Evolutionary conservation across 2,888 invertebrate genomes (phyloP), one percentile per base, ranked within the genome.

Genomic region (Erannis defoliaria): DNA sequence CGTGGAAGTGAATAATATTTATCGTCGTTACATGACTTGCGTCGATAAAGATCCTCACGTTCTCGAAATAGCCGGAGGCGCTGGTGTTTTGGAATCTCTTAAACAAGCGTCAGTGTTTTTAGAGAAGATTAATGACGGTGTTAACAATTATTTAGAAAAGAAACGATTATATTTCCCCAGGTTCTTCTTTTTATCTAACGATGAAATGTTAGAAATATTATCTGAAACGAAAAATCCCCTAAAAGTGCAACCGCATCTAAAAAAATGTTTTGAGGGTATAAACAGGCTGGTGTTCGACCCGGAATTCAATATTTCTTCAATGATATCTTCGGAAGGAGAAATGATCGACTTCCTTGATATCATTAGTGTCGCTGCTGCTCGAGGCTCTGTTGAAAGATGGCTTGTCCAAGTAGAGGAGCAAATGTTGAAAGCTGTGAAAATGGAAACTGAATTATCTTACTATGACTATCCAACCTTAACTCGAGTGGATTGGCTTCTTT

Each of bases 101-200:
- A 90, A 92, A 81, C 94, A 95, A 50, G 96, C 96, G 31, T 94
- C 95, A 55, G 93, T 88, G 40, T 88, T 96, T 50, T 89, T 97
- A 71, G 97, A 97, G 70, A 95, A 94, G 86, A 97, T 98, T 58
- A 97, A 96, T 80, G 96, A 96, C 60, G 97, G 97, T 4, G 96
- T 98, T 0, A 95, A 96, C 70, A 94, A 95, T 72, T 98, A 97
- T 81, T 90, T 98, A 64, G 97, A 97, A 88, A 97, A 96, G 87
- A 98, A 97, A 84, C 89, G 97, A 68, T 88, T 97, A 9, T 97
- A 94, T 84, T 98, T 98, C 81, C 96, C 97, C 38, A 94, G 98
- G 82, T 97, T 98, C 82, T 98, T 98, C 93, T 98, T 98, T 80
- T 91, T 98, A 61, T 98, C 98, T 5, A 98, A 98, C 82, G 97